Percentiles rank a stretch among this genome's conserved stretches.
Conservation (phyloP, 2,888 invertebrate genomes). For the Unio delphinus region DNA sequence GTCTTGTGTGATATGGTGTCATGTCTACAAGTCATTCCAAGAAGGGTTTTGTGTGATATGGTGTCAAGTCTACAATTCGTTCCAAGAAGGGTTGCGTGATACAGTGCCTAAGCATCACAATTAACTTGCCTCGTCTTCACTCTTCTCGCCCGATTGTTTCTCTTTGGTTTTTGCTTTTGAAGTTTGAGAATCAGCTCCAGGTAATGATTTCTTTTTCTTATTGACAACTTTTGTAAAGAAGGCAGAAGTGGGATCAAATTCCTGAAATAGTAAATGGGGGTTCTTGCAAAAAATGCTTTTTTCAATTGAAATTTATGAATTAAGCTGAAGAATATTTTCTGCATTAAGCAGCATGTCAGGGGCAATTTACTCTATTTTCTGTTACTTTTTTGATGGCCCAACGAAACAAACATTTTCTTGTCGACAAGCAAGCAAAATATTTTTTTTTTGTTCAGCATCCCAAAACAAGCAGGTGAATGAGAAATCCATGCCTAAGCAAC, state of each 20-base stretch:
- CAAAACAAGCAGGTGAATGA: too few species aligned
- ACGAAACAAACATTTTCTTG: too few species aligned
- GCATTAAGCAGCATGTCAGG: background rate
- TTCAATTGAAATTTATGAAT: background rate
- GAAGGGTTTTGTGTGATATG: too few species aligned
- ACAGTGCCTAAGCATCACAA: background rate
- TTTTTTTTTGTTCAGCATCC: too few species aligned
- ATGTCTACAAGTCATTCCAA: too few species aligned
- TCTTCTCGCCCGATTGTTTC: slow-evolving; percentile 27
- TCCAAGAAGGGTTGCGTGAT: too few species aligned
- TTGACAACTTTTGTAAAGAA: slow-evolving; percentile 69
- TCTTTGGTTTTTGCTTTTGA: slow-evolving; percentile 13
- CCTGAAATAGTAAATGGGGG: slow-evolving; percentile 36
- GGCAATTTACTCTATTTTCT: background rate
- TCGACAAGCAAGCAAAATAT: too few species aligned
- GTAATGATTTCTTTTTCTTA: slow-evolving; percentile 66
- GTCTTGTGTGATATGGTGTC: background rate
- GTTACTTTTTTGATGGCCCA: too few species aligned
- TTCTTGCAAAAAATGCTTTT: background rate
- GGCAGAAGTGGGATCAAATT: slow-evolving; percentile 67
- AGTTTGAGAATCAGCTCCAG: slow-evolving; percentile 28
- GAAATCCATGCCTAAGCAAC: too few species aligned
- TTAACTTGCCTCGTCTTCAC: slow-evolving; percentile 53
- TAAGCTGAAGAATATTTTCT: background rate
- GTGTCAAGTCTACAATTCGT: too few species aligned